Conservation (phyloP, 2,797 vertebrate species). For the Petrocephalus schoutedeni region DNA sequence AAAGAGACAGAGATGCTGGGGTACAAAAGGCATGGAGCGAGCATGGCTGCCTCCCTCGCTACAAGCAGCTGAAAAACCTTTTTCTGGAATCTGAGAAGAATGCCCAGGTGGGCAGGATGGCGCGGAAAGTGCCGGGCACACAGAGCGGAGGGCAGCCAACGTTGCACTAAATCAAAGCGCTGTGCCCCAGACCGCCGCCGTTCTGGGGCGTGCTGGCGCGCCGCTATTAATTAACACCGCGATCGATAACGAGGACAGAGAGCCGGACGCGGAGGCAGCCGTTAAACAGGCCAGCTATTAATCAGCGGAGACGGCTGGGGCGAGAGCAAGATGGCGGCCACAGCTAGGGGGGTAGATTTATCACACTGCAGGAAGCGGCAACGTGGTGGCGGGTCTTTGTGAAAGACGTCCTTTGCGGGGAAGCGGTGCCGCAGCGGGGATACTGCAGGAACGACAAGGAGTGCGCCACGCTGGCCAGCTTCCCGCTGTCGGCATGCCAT, state of each 20-base stretch:
- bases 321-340: not conserved
- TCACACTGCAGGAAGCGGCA: conserved; percentile 21
- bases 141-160: not conserved
- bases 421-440: not conserved
- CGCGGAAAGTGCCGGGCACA: not conserved
- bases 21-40: not conserved
- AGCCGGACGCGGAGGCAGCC: conserved; percentile 1
- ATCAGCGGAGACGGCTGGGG: conserved; percentile 27
- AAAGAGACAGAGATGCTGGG: not conserved
- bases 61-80: not conserved
- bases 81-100: not conserved
- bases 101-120: not conserved
- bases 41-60: not conserved
- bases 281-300: conserved; percentile 24
- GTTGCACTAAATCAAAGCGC: not conserved
- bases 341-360: conserved; percentile 13
- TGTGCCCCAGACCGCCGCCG: not conserved
- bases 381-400: not conserved
- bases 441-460: not conserved
- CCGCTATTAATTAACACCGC: conserved; percentile 14
- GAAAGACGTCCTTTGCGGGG: conserved; percentile 1
- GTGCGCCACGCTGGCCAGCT: not conserved
- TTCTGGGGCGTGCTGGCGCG: not conserved
- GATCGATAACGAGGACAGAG: conserved; percentile 23
- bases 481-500: not conserved